Evolutionary conservation across 2,888 invertebrate genomes (phyloP), one percentile per base, ranked within the genome.

Genomic region (Eretmocerus hayati): DNA sequence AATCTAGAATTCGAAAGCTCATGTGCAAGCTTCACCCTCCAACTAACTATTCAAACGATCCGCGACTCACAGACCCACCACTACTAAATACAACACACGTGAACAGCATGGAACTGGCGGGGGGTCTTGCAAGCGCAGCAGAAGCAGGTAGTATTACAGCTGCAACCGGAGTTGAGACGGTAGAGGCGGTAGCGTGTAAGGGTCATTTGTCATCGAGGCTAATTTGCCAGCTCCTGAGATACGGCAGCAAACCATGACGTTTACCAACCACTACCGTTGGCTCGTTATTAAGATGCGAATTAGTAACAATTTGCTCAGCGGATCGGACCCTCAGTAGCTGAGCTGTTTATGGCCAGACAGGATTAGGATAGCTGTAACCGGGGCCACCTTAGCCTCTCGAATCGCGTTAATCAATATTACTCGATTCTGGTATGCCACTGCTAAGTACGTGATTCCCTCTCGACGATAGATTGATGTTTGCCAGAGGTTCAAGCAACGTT

Each of bases 281-380:
- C 64, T 66, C 69, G 66, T 71, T 71, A 71, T 71, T 71, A 71
- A 71, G 71, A 71, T 69, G 69, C 69, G 70, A 71, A 71, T 71
- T 71, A 70, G 68, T 71, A 71, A 71, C 71, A 71, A 71, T 71
- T 71, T 69, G 71, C 67, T 65, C 69, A 60, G 30, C n/a, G 67
- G 68, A 69, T 69, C 67, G 66, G 64, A 64, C 16, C n/a, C n/a
- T 63, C 66, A 67, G 67, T 58, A 63, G 63, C 62, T 69, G 70
- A 71, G 68, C 70, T 70, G 70, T 71, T 71, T 71, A 71, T 69
- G 69, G 63, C 68, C 65, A 32, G 58, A 58, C 58, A 61, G 67
- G 67, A 70, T 69, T 69, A 69, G 65, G 63, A 63, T 62, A n/a
- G n/a, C n/a, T n/a, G n/a, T n/a, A n/a, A 62, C 64, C 56, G 60